Conservation (phyloP, 2,888 invertebrate genomes). For the Noctua fimbriata region DNA sequence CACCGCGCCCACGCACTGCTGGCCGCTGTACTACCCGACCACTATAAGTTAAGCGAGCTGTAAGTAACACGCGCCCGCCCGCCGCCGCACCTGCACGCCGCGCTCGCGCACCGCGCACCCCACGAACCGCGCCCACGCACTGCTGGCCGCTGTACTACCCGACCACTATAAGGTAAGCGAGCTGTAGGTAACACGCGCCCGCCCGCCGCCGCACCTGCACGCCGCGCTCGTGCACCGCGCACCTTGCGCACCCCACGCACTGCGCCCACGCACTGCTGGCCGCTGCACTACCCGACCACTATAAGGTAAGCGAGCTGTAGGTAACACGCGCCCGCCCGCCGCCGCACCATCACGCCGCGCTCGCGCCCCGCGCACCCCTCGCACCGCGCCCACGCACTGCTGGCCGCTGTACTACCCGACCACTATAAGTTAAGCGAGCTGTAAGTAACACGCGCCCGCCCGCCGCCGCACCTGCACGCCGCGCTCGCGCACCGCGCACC, state of each 20-base stretch:
- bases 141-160: constrained; percentile 45
- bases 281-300: constrained; percentile 44
- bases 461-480: constrained; percentile 79
- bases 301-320: constrained; percentile 30
- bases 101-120: constrained; percentile 30
- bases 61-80: constrained; percentile 28
- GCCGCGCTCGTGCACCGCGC: constrained; percentile 25
- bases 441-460: constrained; percentile 27
- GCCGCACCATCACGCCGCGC: constrained; percentile 79
- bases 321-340: constrained; percentile 40
- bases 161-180: constrained; percentile 47
- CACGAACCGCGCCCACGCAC: constrained; percentile 69
- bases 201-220: constrained; percentile 78
- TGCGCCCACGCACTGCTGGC: constrained; percentile 70
- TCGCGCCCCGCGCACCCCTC: constrained; percentile 23
- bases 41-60: constrained; percentile 39
- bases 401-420: constrained; percentile 42
- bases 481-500: constrained; percentile 19
- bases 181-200: constrained; percentile 27
- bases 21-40: constrained; percentile 43
- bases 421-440: constrained; percentile 43
- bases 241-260: constrained; percentile 26
- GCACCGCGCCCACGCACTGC: constrained; percentile 70
- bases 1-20: constrained; percentile 70
- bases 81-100: constrained; percentile 79